Base-by-base conservation (phyloP, 2,113 vertebrate genomes). In the Cyanistes caeruleus region DNA sequence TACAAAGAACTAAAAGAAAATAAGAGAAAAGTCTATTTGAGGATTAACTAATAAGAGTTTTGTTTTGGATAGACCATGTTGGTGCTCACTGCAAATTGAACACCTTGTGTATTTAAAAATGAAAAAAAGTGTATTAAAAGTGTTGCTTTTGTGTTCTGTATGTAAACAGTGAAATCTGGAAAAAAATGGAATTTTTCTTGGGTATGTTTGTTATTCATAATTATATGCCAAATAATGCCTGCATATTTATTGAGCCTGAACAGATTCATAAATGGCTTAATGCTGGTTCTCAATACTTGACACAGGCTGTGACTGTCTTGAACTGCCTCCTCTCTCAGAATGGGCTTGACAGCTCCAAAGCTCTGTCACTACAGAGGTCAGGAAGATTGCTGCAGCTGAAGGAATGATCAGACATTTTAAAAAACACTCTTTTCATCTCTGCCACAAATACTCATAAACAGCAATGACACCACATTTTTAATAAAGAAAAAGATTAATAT, bases 181-280 rank as follows among this genome's bases (percentile, higher is more conserved):
- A 80, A 69, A 58, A 84, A 93, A 76, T 24, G 48, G 31, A 43
- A 43, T 28, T 88, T 80, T 93, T 91, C 43, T 82, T 68, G 10
- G 5, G 24, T 37, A 67, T 25, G 3, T 81, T 91, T 78, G 6
- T n/a, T 89, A 41, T 31, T 73, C 17, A 41, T 56, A 91, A 69
- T 83, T 79, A 30, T 35, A 67, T 39, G 20, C 7, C 37, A 72
- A 90, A 76, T 69, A 85, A 64, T 31, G 7, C 21, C 53, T 82
- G 15, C 5, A 23, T 69, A 85, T 80, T 90, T 90, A 80, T 30
- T 80, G 23, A 16, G 15, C 33, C 31, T 80, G 44, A 87, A 81
- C 7, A 53, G 78, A 87, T 44, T 82, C 37, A 75, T 68, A 89
- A 93, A 90, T 56, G 31, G n/a, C 46, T 90, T 93, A 94, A 65